Conservation (phyloP, 37 sponge, comb jelly and placozoan species). For the Aplysina aerophoba region DNA sequence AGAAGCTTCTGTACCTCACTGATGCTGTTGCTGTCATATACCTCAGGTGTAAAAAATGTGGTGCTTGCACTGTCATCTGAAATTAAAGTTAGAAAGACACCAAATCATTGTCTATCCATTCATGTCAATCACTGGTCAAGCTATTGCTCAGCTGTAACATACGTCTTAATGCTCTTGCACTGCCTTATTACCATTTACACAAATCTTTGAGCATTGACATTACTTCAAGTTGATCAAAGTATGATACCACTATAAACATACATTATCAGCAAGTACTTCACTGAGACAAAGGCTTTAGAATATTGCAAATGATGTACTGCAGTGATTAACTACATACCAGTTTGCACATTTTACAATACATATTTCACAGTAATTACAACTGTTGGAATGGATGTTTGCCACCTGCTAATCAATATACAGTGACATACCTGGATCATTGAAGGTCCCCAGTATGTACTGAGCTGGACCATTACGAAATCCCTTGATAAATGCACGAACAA, state of each 20-base stretch:
- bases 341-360: conserved; percentile 9
- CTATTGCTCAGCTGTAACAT: too few species aligned
- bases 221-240: too few species aligned
- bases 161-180: too few species aligned
- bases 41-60: background rate
- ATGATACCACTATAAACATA: too few species aligned
- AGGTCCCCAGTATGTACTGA: conserved; percentile 17
- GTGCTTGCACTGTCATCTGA: background rate
- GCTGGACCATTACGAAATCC: background rate
- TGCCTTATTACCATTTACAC: too few species aligned
- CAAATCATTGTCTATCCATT: background rate
- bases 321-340: conserved; percentile 3
- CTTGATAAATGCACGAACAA: conserved; percentile 21
- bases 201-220: too few species aligned
- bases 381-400: too few species aligned
- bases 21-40: background rate
- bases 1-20: background rate
- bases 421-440: conserved; percentile 33
- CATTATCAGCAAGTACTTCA: too few species aligned
- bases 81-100: background rate
- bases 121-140: too few species aligned
- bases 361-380: background rate
- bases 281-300: too few species aligned
- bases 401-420: background rate
- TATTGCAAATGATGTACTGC: too few species aligned